phyloP scores from a whole-genome alignment of 2,113 vertebrate genomes.

The Phylloscopus trochiloides region DNA sequence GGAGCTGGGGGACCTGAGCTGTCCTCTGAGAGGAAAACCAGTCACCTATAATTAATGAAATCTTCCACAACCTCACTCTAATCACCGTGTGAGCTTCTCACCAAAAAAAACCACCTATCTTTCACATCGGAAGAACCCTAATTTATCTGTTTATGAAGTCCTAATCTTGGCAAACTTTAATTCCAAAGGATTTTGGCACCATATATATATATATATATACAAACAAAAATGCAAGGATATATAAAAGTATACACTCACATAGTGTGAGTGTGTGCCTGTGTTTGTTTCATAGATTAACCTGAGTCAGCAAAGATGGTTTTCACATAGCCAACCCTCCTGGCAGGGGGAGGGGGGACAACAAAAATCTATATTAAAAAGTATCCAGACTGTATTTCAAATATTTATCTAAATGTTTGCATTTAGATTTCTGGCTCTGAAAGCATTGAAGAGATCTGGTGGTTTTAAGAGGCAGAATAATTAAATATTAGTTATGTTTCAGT shows the following conservation, averaged over 20 bases:
- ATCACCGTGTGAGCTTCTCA: conserved; percentile 75
- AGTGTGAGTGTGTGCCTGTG: background rate
- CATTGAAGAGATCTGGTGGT: background rate
- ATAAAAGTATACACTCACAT: background rate
- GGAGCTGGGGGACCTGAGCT: conserved; percentile 69
- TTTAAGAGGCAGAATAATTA: conserved; percentile 22
- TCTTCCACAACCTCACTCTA: conserved; percentile 77
- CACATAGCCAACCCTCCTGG: background rate
- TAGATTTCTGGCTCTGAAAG: background rate
- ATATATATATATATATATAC: too few species aligned
- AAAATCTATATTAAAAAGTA: background rate
- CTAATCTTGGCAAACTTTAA: background rate
- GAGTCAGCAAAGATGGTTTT: background rate
- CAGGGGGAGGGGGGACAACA: rapidly evolving
- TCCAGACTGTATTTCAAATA: background rate
- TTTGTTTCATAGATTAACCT: background rate
- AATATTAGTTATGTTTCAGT: background rate
- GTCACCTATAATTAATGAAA: conserved; percentile 87
- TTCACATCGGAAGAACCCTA: conserved; percentile 13
- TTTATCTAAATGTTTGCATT: background rate
- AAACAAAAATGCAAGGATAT: background rate
- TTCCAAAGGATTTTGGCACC: background rate
- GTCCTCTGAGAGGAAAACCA: conserved; percentile 74
- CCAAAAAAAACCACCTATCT: background rate
- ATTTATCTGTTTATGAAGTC: conserved; percentile 47